phyloP scores from a whole-genome alignment of 1,140 invertebrate species.

The Scaptodrosophila lebanonensis region DNA sequence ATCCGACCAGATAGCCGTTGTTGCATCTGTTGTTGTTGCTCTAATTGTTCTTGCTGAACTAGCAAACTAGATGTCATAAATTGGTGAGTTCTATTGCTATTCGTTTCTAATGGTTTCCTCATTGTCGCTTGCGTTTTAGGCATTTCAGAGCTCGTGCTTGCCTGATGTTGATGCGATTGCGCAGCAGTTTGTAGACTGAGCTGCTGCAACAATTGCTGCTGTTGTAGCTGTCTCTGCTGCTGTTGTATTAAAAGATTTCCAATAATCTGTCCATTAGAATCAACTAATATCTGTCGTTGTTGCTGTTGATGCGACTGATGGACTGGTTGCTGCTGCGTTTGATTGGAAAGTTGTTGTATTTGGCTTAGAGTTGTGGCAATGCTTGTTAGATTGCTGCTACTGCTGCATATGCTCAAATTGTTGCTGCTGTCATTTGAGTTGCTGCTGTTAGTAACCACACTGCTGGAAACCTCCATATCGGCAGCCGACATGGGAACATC shows the following conservation, averaged over 20 bases:
- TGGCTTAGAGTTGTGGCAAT: conserved; percentile 55
- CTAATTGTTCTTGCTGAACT: conserved; percentile 45
- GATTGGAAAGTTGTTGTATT: conserved; percentile 21
- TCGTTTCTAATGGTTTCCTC: conserved; percentile 41
- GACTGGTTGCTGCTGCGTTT: conserved; percentile 35
- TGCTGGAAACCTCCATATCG: conserved; percentile 76
- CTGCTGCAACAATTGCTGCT: conserved; percentile 55
- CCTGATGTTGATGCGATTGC: conserved; percentile 43
- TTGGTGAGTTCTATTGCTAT: conserved; percentile 52
- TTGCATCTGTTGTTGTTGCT: conserved; percentile 40
- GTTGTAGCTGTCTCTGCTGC: conserved; percentile 41
- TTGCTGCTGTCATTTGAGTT: conserved; percentile 75
- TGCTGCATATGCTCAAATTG: conserved; percentile 58
- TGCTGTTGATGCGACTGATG: conserved; percentile 32
- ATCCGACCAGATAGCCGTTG: conserved; percentile 27
- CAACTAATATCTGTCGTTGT: conserved; percentile 66
- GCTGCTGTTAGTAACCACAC: conserved; percentile 71
- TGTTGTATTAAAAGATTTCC: conserved; percentile 73
- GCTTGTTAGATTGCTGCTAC: conserved; percentile 45
- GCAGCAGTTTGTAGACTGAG: conserved; percentile 53
- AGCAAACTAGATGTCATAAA: conserved; percentile 52
- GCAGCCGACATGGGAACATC: conserved; percentile 72
- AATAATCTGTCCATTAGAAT: conserved; percentile 74
- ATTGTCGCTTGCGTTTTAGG: conserved; percentile 44
- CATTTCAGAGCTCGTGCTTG: conserved; percentile 50